A percentile compares a stretch with the other conserved stretches of the same genome.
These are phyloP conservation scores for Frankliniella intonsa DNA, from an alignment of 2,888 invertebrate genomes.

Conservation along the genomic window DNA sequence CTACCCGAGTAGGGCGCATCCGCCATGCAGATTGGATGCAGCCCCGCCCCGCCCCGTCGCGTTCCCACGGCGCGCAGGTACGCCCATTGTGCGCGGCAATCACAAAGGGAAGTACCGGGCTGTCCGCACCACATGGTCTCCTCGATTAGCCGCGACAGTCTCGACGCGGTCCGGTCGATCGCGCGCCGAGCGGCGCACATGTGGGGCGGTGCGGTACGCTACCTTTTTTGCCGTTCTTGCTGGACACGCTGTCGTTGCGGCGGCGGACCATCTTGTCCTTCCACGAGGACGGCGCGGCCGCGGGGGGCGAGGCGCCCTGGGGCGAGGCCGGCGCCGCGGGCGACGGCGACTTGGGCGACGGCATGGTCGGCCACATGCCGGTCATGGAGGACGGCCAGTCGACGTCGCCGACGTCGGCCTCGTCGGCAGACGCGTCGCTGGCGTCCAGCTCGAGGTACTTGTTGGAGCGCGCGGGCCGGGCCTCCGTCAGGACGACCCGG, in stretches of 20 bases:
- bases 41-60: no score
- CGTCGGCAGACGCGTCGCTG: neutral
- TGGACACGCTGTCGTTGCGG: neutral
- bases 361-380: neutral
- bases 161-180: no score
- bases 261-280: neutral
- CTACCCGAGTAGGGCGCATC: no score
- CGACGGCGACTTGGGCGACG: neutral
- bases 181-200: no score
- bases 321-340: neutral
- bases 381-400: neutral
- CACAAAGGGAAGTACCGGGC: no score
- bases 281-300: neutral
- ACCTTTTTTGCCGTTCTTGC: neutral
- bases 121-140: no score
- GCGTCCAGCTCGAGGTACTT: slow-evolving; percentile 20
- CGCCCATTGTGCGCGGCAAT: no score
- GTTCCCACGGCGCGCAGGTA: no score
- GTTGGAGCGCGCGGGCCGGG: neutral
- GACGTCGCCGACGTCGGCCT: neutral
- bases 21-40: no score
- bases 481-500: slow-evolving; percentile 15
- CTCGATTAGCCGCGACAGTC: no score
- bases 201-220: neutral
- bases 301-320: neutral